Base-by-base conservation (phyloP, 2,797 vertebrate genomes). In the Anguilla pacifica region DNA sequence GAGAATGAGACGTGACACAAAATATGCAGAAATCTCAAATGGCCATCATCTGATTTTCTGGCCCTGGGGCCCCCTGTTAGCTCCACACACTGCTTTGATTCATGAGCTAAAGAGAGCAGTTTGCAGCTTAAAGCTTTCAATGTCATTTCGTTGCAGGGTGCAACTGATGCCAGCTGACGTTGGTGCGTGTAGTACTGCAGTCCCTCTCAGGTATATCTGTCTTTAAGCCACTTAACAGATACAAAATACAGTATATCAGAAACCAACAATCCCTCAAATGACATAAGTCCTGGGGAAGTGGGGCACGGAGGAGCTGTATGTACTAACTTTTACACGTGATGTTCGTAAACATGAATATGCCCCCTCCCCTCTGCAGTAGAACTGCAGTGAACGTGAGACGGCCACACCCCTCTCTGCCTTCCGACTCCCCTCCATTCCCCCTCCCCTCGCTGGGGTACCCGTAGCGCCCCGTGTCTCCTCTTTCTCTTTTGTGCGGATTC, bases 251-350 rank as follows among this genome's bases (percentile, higher is more conserved):
- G 39, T 67, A 6, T 6, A 67, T n/a, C n/a, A 10, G n/a, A 67
- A 74, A 31, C 28, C 11, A 17, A 74, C 28, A 82, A 49, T 49
- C 79, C 43, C 46, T 11, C 79, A 10, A n/a, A 49, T 82, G 2
- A 49, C 22, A 19, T 7, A 79, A 39, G 7, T 19, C 79, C 17
- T 49, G 13, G 2, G 25, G 43, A 10, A 22, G 61, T 86, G 82
- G 86, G 25, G 70, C 13, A 43, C 83, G 86, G 82, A 88, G n/a
- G 79, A 87, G 83, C 85, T 86, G 46, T 85, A 17, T 67, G 35
- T 64, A 55, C 35, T 31, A 13, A 72, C 72, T 57, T 77, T 79
- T 70, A 79, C 39, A 86, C 59, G 74, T 19, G 86, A 55, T 39
- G 67, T 86, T 74, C 28, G 67, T 15, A 39, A 49, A 74, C 70